These are phyloP conservation scores for Malacoraja senta DNA, from an alignment of 2,797 vertebrate species.

Conservation along the genomic window DNA sequence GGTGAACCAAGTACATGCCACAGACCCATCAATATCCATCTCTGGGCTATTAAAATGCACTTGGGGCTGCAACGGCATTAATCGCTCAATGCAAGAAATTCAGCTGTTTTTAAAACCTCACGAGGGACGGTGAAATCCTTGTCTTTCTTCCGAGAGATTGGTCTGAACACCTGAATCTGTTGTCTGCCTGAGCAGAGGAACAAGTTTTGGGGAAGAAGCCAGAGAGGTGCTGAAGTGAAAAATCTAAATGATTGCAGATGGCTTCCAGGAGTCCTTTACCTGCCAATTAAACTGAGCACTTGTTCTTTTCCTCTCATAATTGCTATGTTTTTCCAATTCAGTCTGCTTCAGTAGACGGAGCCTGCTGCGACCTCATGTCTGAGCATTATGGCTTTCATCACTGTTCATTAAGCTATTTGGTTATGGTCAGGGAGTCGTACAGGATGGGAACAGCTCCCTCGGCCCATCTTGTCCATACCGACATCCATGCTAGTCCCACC, in stretches of 20 bases:
- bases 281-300: conserved; percentile 32
- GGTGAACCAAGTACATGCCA: conserved; percentile 20
- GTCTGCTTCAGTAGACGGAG: neutral
- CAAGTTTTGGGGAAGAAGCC: neutral
- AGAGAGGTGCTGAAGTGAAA: conserved; percentile 24
- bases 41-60: conserved; percentile 33
- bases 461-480: no score
- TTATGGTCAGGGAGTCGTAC: no score
- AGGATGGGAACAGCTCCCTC: no score
- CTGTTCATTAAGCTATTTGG: conserved; percentile 15
- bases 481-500: no score
- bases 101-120: conserved; percentile 36
- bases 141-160: conserved; percentile 26
- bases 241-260: conserved; percentile 6
- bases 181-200: neutral
- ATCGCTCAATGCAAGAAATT: conserved; percentile 37
- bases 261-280: conserved; percentile 30
- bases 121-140: conserved; percentile 37
- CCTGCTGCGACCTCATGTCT: conserved; percentile 35
- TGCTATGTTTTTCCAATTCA: conserved; percentile 24
- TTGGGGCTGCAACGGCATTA: conserved; percentile 40
- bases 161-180: conserved; percentile 37
- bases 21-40: neutral
- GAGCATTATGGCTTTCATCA: conserved; percentile 26
- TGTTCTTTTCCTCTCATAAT: conserved; percentile 33